Evolutionary conservation across 1,140 invertebrate species (phyloP).

Genomic region (Drosophila jambulina): DNA sequence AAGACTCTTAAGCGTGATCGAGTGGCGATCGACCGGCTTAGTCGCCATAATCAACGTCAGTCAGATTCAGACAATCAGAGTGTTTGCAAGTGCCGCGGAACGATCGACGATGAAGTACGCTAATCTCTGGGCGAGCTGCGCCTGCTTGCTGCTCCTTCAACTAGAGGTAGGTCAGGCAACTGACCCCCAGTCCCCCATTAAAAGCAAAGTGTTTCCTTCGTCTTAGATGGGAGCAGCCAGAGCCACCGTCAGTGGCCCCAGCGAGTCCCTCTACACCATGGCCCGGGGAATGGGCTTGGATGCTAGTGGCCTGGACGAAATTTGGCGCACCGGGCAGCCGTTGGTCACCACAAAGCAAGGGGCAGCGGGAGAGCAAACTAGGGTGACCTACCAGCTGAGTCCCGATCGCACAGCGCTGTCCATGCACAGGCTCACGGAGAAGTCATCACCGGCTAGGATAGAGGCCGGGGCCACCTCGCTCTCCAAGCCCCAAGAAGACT

Average conservation of each 20-base stretch:
- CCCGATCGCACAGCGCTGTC: constrained; percentile 18
- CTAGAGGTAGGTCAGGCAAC: constrained; percentile 56
- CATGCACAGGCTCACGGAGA: background rate
- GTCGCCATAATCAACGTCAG: background rate
- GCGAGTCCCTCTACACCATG: constrained; percentile 25
- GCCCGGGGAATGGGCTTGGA: constrained; percentile 47
- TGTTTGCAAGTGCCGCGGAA: constrained; percentile 11
- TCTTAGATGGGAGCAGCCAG: constrained; percentile 15
- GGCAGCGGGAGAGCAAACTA: constrained; percentile 12
- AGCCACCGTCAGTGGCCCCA: constrained; percentile 6
- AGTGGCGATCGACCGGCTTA: background rate
- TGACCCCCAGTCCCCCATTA: background rate
- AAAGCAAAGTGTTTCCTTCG: background rate
- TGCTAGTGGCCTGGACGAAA: constrained; percentile 29
- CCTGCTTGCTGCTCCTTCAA: constrained; percentile 40
- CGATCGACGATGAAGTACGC: constrained; percentile 13
- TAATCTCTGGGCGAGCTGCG: constrained; percentile 8
- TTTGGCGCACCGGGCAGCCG: constrained; percentile 56
- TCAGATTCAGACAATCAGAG: constrained; percentile 8
- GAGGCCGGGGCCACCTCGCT: background rate
- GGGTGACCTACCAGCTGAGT: constrained; percentile 45
- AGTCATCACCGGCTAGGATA: background rate
- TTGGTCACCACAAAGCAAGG: constrained; percentile 38
- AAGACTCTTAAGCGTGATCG: background rate
- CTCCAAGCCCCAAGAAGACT: constrained; percentile 48